phyloP scores from a whole-genome alignment of 2,797 vertebrate genomes.

The Sebastiscus tertius region DNA sequence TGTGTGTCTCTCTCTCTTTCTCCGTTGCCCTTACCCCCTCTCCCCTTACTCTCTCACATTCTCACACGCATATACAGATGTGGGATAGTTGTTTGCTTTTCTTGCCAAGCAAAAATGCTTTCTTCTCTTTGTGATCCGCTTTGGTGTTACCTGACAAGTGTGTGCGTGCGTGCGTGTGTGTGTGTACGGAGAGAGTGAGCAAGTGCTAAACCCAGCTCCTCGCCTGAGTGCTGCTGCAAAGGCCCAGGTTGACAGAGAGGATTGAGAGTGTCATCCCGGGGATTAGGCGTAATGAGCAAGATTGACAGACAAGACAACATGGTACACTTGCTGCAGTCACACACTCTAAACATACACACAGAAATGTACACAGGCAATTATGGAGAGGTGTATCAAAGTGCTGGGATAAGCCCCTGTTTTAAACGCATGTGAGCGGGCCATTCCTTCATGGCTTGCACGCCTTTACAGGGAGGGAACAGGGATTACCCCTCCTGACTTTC shows the following conservation, averaged over 20 bases:
- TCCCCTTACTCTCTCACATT: constrained; percentile 28
- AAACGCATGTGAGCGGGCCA: constrained; percentile 66
- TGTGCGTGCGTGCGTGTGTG: constrained; percentile 26
- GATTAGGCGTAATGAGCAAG: constrained; percentile 81
- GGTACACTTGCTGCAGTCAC: constrained; percentile 43
- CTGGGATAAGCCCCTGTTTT: constrained; percentile 61
- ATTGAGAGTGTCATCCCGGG: constrained; percentile 78
- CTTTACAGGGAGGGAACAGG: constrained; percentile 38
- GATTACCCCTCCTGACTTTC: constrained; percentile 63
- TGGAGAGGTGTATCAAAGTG: constrained; percentile 79
- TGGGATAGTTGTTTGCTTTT: constrained; percentile 77
- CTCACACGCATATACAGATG: constrained; percentile 68
- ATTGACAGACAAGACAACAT: constrained; percentile 83
- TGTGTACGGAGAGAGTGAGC: constrained; percentile 47
- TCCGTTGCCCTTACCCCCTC: constrained; percentile 12
- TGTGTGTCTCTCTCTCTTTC: constrained; percentile 3
- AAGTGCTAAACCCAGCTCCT: constrained; percentile 73
- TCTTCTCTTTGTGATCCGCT: constrained; percentile 73
- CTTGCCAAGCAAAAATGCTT: constrained; percentile 81
- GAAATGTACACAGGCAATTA: constrained; percentile 75
- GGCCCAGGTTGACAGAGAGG: constrained; percentile 78
- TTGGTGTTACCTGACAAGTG: constrained; percentile 66
- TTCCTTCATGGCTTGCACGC: constrained; percentile 45
- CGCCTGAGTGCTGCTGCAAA: constrained; percentile 76
- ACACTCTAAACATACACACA: constrained; percentile 47